Conservation (phyloP, 2,797 vertebrate genomes). For the Semaprochilodus insignis region DNA sequence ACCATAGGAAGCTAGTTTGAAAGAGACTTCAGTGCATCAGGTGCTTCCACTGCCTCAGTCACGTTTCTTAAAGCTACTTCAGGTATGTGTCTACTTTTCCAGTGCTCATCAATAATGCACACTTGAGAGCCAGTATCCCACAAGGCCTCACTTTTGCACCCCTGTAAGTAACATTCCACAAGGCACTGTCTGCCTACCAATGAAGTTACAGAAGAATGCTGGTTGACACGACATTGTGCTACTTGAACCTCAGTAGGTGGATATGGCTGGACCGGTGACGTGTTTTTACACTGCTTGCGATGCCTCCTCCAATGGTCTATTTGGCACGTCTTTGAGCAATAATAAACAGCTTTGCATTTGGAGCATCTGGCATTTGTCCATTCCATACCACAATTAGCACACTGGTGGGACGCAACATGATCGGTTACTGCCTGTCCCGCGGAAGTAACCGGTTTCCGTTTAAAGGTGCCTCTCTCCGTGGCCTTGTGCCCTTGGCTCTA, state of each 20-base stretch:
- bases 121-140: too few species aligned
- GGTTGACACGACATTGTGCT: background rate
- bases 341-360: background rate
- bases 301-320: background rate
- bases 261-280: background rate
- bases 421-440: conserved; percentile 22
- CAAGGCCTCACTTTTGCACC: background rate
- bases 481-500: conserved; percentile 1
- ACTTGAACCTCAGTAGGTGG: background rate
- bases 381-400: background rate
- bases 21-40: conserved; percentile 4
- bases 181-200: conserved; percentile 11
- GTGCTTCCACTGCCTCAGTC: conserved; percentile 11
- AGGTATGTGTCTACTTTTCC: conserved; percentile 15
- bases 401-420: background rate
- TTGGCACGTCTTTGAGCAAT: conserved; percentile 19
- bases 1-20: background rate
- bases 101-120: too few species aligned
- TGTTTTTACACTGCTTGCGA: background rate
- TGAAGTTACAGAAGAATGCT: background rate
- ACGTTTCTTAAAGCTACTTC: conserved; percentile 12
- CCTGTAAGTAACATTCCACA: conserved; percentile 17
- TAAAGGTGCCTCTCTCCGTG: conserved; percentile 5
- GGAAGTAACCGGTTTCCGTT: conserved; percentile 24
- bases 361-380: background rate